Base-by-base conservation (phyloP, 2,797 vertebrate genomes). In the Sebastes alutus region DNA sequence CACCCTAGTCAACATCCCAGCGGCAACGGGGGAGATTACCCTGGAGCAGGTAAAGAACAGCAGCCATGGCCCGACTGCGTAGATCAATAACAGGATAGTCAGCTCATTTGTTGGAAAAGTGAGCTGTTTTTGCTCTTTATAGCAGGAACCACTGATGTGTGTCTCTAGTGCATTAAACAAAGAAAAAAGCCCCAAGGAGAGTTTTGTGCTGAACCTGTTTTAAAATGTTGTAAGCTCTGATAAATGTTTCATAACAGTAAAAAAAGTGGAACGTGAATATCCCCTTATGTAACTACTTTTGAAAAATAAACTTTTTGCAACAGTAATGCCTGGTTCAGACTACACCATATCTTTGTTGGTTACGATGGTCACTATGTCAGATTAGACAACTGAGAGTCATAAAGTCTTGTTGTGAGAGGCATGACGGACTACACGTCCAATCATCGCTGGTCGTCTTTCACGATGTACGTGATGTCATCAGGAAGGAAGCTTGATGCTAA, bases 21-120 rank as follows among this genome's bases (percentile, higher is more conserved):
- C 16, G 94, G 95, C 71, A 95, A 93, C 78, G 97, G 96, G 81
- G 96, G 86, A 1, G 98, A 99, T 63, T 99, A 99, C 56, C 96
- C 96, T 60, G 97, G 96, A 95, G 96, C 97, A 97, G 98, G 98
- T 98, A 92, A 87, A 88, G 83, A 80, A 66, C 66, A 87, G 49
- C 73, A 78, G 32, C 74, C 35, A 29, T 69, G 20, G 54, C 75
- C 49, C 52, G 23, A 3, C 70, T 72, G 7, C 67, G 32, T 67
- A 56, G 65, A 79, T 30, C 64, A 72, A 78, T 60, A 71, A 62
- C 59, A 52, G 49, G 27, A 75, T 13, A 72, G 59, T 83, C 75
- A 69, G 64, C 55, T 64, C 22, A 25, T 82, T 80, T 78, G 59
- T 73, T 59, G 25, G 59, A 30, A 69, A 77, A 75, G 52, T 49